Evolutionary conservation across 2,888 invertebrate species (phyloP), one percentile per base, ranked within the genome.

Genomic region (Acrocyrtus sp.): DNA sequence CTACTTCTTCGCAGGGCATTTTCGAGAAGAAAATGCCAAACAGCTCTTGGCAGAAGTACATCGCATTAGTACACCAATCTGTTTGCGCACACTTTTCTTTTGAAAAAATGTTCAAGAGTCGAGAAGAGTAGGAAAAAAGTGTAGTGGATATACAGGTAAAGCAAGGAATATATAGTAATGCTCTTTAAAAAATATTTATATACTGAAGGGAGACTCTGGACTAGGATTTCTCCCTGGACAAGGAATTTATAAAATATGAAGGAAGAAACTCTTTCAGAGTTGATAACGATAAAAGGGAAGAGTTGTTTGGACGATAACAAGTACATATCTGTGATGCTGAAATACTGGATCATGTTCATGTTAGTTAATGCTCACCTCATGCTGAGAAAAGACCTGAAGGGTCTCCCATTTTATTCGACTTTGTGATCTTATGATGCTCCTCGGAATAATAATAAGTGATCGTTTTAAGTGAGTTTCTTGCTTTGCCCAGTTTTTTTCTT

Each of bases 341-440:
- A 65, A 63, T 70, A 63, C 63, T 70, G 47, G 72, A 72, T 72
- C 72, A 72, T 70, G 70, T 60, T 61, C 68, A 61, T 69, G 69
- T 69, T 65, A 53, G 48, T 56, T 75, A 69, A 77, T 74, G 78
- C 72, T 74, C 77, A 77, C 69, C 78, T 75, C 78, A 72, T 70
- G 79, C 79, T 79, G 79, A 61, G 79, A 67, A 54, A 62, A 70
- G 70, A 74, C 74, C 77, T 63, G 47, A 75, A 77, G 72, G 72
- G 74, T 72, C 72, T 75, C 72, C 66, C 72, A 72, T 58, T 62
- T 58, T 51, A 72, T 72, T 60, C 66, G 60, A 65, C 65, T 63
- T 60, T 60, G 51, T 74, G 61, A 68, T 74, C 68, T 74, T 68
- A 62, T 72, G 57, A 50, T 67, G 66, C 53, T 70, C 62, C 47